These are phyloP conservation scores for Caradrina clavipalpis DNA, from an alignment of 2,888 invertebrate species.

Conservation along the genomic window DNA sequence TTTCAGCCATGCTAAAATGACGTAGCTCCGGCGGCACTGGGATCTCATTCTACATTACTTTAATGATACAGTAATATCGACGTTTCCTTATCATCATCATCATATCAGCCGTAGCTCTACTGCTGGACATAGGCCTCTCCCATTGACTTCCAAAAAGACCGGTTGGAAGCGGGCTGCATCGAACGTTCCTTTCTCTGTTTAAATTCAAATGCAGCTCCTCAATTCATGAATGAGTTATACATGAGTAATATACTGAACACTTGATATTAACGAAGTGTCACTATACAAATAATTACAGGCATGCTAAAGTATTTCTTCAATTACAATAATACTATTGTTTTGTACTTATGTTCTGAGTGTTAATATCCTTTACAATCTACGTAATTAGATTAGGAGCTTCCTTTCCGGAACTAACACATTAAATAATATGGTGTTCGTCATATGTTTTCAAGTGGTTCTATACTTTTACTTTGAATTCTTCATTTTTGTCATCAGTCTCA, in stretches of 20 bases:
- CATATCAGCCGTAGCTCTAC: too few species aligned
- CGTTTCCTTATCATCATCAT: constrained; percentile 3
- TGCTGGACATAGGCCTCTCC: too few species aligned
- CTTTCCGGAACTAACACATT: constrained; percentile 34
- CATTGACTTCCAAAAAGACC: too few species aligned
- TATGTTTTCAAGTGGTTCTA: constrained; percentile 2
- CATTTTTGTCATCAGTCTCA: not conserved
- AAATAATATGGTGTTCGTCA: constrained; percentile 1
- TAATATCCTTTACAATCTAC: constrained; percentile 27
- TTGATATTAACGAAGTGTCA: constrained; percentile 31
- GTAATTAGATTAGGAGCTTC: constrained; percentile 37
- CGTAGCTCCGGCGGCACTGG: too few species aligned
- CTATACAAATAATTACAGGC: constrained; percentile 20
- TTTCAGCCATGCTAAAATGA: too few species aligned
- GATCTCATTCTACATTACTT: not conserved
- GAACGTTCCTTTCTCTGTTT: constrained; percentile 3
- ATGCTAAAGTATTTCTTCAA: constrained; percentile 24
- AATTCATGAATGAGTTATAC: constrained; percentile 12
- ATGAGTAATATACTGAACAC: constrained; percentile 24
- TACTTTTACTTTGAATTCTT: not conserved
- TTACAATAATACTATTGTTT: constrained; percentile 19
- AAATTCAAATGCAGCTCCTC: constrained; percentile 10
- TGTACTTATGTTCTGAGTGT: constrained; percentile 29
- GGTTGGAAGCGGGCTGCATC: too few species aligned
- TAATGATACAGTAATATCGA: constrained; percentile 7